Evolutionary conservation across 2,797 vertebrate species (phyloP).

Genomic region (Esox lucius): DNA sequence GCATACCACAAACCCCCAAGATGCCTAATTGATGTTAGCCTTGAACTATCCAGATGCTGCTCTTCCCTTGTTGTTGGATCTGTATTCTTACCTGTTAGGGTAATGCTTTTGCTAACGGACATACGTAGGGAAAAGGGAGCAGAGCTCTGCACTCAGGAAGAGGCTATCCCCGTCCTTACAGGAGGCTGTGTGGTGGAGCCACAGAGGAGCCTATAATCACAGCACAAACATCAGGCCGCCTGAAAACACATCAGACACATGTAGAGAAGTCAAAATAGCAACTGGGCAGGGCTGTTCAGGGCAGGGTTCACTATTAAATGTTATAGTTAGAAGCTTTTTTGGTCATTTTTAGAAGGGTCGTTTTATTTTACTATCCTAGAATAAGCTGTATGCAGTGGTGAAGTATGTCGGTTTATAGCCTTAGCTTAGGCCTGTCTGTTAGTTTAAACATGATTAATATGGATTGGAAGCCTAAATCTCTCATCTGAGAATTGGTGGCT

Average conservation of each 20-base stretch:
- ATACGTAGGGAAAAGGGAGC: constrained; percentile 30
- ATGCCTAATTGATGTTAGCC: constrained; percentile 9
- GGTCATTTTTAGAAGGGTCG: background rate
- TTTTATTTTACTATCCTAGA: background rate
- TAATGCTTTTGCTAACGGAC: constrained; percentile 41
- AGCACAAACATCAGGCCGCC: constrained; percentile 59
- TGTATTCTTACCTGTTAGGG: too few species aligned
- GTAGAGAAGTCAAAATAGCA: constrained; percentile 66
- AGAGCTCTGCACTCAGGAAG: constrained; percentile 15
- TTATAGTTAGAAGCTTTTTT: background rate
- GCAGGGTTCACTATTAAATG: background rate
- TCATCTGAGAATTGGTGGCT: background rate
- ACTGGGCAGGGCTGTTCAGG: constrained; percentile 42
- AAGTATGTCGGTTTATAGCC: background rate
- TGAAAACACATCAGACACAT: constrained; percentile 62
- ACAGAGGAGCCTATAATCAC: constrained; percentile 72
- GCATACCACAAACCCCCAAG: too few species aligned
- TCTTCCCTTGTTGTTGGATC: constrained; percentile 20
- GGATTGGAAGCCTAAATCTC: background rate
- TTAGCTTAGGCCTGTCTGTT: background rate
- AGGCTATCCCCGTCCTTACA: constrained; percentile 4
- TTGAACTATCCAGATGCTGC: constrained; percentile 21
- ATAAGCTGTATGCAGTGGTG: background rate
- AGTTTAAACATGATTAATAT: background rate
- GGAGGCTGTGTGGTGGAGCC: constrained; percentile 61